phyloP scores from a whole-genome alignment of 1,140 invertebrate genomes.

The Hetaerina americana region DNA sequence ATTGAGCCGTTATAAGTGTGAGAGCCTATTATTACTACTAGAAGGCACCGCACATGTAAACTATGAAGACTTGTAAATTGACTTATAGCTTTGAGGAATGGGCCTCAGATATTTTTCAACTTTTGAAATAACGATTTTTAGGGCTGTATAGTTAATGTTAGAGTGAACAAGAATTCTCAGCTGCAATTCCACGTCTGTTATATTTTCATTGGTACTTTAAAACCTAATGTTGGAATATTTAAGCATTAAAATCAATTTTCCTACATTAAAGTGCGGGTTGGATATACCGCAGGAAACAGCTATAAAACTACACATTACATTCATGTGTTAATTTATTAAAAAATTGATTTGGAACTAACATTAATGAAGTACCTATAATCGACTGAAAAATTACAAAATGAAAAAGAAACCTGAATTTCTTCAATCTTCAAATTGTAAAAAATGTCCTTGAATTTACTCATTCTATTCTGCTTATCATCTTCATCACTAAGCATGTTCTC shows the following conservation, averaged over 20 bases:
- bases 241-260: neutral
- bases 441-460: neutral
- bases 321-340: neutral
- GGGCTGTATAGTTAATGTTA: too few relatives aligned
- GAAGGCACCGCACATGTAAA: too few relatives aligned
- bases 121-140: too few relatives aligned
- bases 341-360: neutral
- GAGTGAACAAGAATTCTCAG: too few relatives aligned
- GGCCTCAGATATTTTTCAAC: too few relatives aligned
- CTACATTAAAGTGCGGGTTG: neutral
- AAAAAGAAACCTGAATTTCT: neutral
- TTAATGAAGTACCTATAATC: neutral
- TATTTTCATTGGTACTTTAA: too few relatives aligned
- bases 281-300: neutral
- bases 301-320: neutral
- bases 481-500: neutral
- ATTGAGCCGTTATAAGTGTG: too few relatives aligned
- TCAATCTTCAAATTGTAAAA: neutral
- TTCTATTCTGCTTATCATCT: neutral
- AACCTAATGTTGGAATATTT: neutral
- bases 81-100: too few relatives aligned
- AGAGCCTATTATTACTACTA: too few relatives aligned
- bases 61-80: too few relatives aligned
- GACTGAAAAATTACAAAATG: neutral
- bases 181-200: too few relatives aligned